Base-by-base conservation (phyloP, 2,888 invertebrate genomes). In the Neoaliturus tenellus region DNA sequence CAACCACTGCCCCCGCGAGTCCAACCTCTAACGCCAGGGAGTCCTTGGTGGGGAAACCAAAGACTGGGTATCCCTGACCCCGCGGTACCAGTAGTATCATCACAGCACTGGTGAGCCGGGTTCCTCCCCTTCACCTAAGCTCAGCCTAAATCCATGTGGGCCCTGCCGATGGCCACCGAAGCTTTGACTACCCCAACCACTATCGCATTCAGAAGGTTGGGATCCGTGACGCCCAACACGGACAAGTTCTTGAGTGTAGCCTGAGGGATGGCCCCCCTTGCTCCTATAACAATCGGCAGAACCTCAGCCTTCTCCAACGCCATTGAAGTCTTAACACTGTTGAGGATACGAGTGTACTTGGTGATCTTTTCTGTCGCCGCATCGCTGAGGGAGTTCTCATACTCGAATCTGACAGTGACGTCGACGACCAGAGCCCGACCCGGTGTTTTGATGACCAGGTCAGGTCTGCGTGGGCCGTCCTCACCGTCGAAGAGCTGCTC, bases 1-100 rank as follows among this genome's bases (percentile, higher is more conserved):
- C 48, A 44, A 48, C 80, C 80, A 44, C 80, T 80, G 80, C 80
- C 80, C 80, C 80, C 48, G 23, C 80, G 48, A 80, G n/a, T 1
- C 80, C 55, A 51, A 51, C 51, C 51, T 51, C 51, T 17, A 12
- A 51, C 51, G 10, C n/a, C n/a, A n/a, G 51, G 51, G 51, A 10
- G 10, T 17, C 8, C 51, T n/a, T 6, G 51, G 6, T 17, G 44
- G 78, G 44, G 41, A 41, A 8, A 5, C 12, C 78, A 39, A n/a
- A 3, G 39, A 25, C 8, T 20, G 35, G 78, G 78, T n/a, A 10
- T 17, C 55, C 80, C 80, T 17, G 17, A 39, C 14, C 80, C 80
- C 80, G 51, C 23, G 55, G 48, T 80, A 80, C 80, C 55, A 25
- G 80, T 51, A 48, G 17, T 62, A 62, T 28, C 12, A 2, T 51